These are phyloP conservation scores for Apamea epomidion DNA, from an alignment of 2,888 invertebrate genomes.

Conservation along the genomic window DNA sequence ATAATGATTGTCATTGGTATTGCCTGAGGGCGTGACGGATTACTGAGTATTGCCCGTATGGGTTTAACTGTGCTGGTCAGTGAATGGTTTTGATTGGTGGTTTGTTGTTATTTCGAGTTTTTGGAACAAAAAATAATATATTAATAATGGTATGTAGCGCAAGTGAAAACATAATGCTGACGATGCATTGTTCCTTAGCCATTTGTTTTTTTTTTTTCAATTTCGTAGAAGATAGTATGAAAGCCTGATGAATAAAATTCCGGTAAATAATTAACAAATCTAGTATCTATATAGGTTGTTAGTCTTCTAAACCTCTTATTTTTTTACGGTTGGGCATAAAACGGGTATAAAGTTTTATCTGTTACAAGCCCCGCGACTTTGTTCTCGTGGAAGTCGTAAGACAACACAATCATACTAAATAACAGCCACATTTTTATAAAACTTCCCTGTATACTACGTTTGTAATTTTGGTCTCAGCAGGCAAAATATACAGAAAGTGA, in stretches of 20 bases:
- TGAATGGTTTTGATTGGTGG: not conserved
- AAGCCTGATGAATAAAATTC: not conserved
- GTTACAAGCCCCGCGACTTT: no score
- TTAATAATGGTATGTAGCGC: not conserved
- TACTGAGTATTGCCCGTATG: slow-evolving; percentile 31
- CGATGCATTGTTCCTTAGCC: not conserved
- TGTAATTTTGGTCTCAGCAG: no score
- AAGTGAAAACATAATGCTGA: not conserved
- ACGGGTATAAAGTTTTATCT: no score
- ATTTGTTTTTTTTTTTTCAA: not conserved
- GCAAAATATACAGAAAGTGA: no score
- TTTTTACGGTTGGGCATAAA: no score
- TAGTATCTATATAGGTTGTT: not conserved
- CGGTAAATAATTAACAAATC: not conserved
- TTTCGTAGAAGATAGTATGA: not conserved
- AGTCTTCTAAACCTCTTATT: not conserved
- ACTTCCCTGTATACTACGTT: no score
- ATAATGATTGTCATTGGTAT: slow-evolving; percentile 53
- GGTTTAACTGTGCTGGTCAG: slow-evolving; percentile 32
- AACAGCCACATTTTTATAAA: no score
- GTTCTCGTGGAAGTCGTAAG: no score
- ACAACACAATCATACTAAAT: no score
- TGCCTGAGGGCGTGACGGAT: slow-evolving; percentile 45
- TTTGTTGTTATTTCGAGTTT: slow-evolving; percentile 17
- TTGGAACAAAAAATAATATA: not conserved